Conservation (phyloP, 2,888 invertebrate genomes). For the Parascotia fuliginaria region DNA sequence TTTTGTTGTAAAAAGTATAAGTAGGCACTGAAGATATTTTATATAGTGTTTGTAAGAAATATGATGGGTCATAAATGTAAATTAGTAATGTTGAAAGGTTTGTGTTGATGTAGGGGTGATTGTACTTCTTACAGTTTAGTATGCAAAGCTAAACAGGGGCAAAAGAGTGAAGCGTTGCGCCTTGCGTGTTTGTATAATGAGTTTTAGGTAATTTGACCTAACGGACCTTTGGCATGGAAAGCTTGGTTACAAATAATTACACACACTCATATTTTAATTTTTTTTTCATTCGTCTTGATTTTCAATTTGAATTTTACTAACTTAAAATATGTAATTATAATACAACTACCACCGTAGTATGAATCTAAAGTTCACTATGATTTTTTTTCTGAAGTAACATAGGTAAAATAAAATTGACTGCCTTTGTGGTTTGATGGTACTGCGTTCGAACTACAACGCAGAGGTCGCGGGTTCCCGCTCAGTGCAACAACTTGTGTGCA, state of each 20-base stretch:
- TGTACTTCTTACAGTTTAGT: constrained; percentile 39
- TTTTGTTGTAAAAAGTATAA: no score
- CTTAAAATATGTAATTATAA: no score
- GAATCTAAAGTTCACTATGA: no score
- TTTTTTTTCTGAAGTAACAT: no score
- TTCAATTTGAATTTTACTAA: not conserved
- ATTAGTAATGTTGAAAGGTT: constrained; percentile 18
- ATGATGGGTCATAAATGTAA: constrained; percentile 26
- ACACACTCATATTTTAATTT: constrained; percentile 32
- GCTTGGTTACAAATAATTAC: constrained; percentile 44
- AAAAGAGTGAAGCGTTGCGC: constrained; percentile 40
- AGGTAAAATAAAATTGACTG: no score
- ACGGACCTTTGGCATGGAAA: constrained; percentile 55
- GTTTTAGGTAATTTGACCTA: constrained; percentile 51
- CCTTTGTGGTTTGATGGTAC: no score
- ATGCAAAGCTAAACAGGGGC: constrained; percentile 53
- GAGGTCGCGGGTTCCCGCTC: no score
- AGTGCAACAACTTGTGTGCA: no score
- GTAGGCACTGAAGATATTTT: no score
- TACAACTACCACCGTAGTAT: no score
- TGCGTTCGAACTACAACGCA: no score
- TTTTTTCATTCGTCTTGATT: constrained; percentile 23
- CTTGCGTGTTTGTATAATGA: constrained; percentile 66
- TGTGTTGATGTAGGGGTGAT: constrained; percentile 21
- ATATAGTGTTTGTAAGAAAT: constrained; percentile 25